Evolutionary conservation across 2,888 invertebrate genomes (phyloP).

Genomic region (Serripes groenlandicus): DNA sequence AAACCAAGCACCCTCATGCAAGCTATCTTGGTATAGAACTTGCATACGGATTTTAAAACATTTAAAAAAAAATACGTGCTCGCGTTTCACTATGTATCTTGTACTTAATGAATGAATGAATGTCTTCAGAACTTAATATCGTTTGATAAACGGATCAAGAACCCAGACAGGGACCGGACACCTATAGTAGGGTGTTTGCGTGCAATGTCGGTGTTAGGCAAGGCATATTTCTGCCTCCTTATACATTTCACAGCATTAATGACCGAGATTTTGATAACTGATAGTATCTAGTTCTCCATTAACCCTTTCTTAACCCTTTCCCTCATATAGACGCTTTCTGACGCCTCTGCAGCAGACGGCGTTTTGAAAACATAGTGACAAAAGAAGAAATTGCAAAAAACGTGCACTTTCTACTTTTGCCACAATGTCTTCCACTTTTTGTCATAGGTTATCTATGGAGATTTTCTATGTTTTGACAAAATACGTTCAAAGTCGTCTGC

Average conservation of each 20-base stretch:
- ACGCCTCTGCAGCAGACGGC: neutral
- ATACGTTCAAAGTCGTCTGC: too few species aligned
- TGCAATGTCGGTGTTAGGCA: constrained; percentile 24
- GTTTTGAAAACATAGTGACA: too few species aligned
- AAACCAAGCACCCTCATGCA: too few species aligned
- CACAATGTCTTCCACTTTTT: too few species aligned
- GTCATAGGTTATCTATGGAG: too few species aligned
- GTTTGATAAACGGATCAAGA: neutral
- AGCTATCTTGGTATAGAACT: too few species aligned
- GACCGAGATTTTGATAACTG: constrained; percentile 1
- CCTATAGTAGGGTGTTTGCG: neutral
- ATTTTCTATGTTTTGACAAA: too few species aligned
- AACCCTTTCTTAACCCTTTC: neutral
- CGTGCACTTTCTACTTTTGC: neutral
- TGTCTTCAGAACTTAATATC: too few species aligned
- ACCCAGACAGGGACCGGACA: neutral
- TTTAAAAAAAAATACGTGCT: too few species aligned
- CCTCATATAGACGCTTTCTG: neutral
- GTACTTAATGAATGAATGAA: too few species aligned
- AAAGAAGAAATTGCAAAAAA: neutral
- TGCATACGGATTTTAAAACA: too few species aligned
- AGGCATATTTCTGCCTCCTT: constrained; percentile 22
- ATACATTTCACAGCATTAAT: constrained; percentile 22
- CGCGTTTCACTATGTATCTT: too few species aligned
- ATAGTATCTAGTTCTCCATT: neutral